These are phyloP conservation scores for Dryobates pubescens DNA, from an alignment of 2,797 vertebrate genomes.

Conservation along the genomic window DNA sequence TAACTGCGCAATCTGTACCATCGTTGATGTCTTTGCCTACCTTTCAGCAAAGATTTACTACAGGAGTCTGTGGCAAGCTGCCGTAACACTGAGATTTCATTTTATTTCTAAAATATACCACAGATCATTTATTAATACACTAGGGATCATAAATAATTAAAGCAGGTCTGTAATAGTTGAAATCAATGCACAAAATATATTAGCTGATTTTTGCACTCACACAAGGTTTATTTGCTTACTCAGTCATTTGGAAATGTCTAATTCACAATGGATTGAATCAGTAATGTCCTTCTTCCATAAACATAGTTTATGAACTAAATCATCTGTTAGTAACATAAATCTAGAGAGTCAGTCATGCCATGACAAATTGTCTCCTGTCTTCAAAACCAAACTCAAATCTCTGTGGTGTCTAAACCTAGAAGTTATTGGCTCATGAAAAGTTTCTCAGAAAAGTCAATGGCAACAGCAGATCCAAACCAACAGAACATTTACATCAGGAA, in stretches of 20 bases:
- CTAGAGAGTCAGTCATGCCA: not conserved
- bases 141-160: conserved; percentile 69
- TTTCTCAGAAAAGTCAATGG: not conserved
- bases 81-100: conserved; percentile 61
- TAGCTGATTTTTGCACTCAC: conserved; percentile 37
- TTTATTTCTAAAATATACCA: conserved; percentile 67
- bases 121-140: conserved; percentile 62
- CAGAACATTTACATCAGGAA: conserved; percentile 5
- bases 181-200: conserved; percentile 50
- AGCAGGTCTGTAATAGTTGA: conserved; percentile 39
- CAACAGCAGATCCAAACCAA: not conserved
- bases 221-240: not conserved
- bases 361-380: not conserved
- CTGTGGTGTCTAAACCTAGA: not conserved
- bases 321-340: conserved; percentile 23
- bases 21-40: conserved; percentile 2
- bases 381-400: conserved; percentile 1
- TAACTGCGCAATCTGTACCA: conserved; percentile 42
- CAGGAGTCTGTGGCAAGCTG: conserved; percentile 53
- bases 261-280: conserved; percentile 20
- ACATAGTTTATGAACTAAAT: not conserved
- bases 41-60: conserved; percentile 55
- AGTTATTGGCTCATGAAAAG: not conserved
- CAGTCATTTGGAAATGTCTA: not conserved
- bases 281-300: not conserved